Evolutionary conservation across 1,140 invertebrate genomes (phyloP).

Genomic region (Pectinophora gossypiella): DNA sequence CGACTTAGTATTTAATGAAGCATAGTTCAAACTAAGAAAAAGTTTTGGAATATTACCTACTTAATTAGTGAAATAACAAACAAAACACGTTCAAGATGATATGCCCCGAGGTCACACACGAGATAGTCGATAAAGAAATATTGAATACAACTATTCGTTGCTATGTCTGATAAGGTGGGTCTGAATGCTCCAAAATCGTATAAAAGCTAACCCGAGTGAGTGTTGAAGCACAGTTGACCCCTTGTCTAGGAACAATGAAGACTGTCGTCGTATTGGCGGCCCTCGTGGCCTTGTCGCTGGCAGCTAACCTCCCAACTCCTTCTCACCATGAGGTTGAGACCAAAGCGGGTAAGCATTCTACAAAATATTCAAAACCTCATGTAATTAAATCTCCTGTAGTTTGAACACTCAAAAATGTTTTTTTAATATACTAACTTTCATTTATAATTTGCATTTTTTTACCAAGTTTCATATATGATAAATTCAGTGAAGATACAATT

Average conservation of each 20-base stretch:
- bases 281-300: conserved; percentile 41
- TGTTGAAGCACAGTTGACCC: conserved; percentile 46
- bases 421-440: not conserved
- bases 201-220: too few species aligned
- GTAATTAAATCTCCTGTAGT: not conserved
- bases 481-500: too few species aligned
- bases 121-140: too few species aligned
- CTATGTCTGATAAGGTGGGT: too few species aligned
- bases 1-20: too few species aligned
- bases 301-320: conserved; percentile 22
- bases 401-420: not conserved
- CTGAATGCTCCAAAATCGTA: too few species aligned
- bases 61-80: too few species aligned
- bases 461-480: not conserved
- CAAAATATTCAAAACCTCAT: not conserved
- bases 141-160: too few species aligned
- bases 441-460: not conserved
- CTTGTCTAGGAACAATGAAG: conserved; percentile 39
- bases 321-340: conserved; percentile 20
- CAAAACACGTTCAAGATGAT: too few species aligned
- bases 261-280: conserved; percentile 45
- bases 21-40: too few species aligned
- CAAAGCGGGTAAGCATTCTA: conserved; percentile 34
- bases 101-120: too few species aligned
- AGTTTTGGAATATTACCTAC: too few species aligned